Conservation (phyloP, 2,113 vertebrate species). For the Phoxinus phoxinus region DNA sequence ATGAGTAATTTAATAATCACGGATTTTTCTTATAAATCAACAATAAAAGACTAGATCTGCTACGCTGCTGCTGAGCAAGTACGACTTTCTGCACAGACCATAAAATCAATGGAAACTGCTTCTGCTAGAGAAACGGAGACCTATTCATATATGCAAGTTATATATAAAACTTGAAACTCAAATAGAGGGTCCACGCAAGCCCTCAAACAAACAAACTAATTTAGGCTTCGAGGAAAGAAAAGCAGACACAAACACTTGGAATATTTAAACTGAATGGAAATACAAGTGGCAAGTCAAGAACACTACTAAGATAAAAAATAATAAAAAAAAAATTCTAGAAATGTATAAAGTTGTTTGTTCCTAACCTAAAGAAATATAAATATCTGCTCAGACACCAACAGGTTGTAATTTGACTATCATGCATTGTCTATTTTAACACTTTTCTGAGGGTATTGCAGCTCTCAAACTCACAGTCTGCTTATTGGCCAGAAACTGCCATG, state of each 20-base stretch:
- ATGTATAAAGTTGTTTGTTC: neutral
- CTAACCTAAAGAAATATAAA: neutral
- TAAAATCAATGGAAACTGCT: too few relatives aligned
- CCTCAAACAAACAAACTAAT: neutral
- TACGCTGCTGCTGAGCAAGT: too few relatives aligned
- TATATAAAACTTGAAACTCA: neutral
- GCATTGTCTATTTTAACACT: neutral
- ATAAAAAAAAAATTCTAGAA: too few relatives aligned
- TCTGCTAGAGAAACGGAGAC: too few relatives aligned
- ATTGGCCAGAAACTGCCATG: neutral
- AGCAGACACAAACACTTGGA: neutral
- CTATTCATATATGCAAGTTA: neutral
- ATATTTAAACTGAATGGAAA: neutral
- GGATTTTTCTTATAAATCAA: too few relatives aligned
- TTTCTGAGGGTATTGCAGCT: too few relatives aligned
- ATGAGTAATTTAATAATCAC: too few relatives aligned
- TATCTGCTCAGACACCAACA: neutral
- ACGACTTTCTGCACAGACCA: too few relatives aligned
- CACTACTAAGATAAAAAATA: neutral
- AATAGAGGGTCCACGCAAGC: neutral
- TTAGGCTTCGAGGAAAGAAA: neutral
- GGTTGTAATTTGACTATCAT: neutral
- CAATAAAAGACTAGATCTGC: too few relatives aligned
- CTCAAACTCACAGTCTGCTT: too few relatives aligned
- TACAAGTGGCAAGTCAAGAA: neutral